Conservation (phyloP, 2,888 invertebrate species). For the Meiosimyza platycephala region DNA sequence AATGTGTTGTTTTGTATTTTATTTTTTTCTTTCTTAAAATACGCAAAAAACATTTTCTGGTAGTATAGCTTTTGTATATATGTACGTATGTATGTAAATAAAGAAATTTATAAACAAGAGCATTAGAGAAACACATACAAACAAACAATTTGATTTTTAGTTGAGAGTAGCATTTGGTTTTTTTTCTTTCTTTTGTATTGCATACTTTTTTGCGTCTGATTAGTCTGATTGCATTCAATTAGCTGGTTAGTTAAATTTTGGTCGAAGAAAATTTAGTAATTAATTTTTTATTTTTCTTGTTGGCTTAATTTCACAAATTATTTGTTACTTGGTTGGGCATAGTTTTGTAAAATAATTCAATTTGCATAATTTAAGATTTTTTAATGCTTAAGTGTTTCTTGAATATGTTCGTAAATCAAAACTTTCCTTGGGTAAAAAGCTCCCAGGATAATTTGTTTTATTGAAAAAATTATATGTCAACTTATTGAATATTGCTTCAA, state of each 20-base stretch:
- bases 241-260: background rate
- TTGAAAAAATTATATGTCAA: too few species aligned
- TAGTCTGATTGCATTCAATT: constrained; percentile 22
- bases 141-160: constrained; percentile 20
- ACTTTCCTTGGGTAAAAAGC: too few species aligned
- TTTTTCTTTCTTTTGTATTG: background rate
- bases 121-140: constrained; percentile 1
- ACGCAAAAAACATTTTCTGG: too few species aligned
- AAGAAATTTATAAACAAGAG: too few species aligned
- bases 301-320: constrained; percentile 9
- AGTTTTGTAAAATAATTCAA: background rate
- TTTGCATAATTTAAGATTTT: too few species aligned
- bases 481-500: too few species aligned
- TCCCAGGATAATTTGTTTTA: too few species aligned
- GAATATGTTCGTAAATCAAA: too few species aligned
- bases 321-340: constrained; percentile 1
- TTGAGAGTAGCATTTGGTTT: background rate
- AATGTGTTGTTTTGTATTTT: background rate
- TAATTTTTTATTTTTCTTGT: background rate
- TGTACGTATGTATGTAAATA: too few species aligned
- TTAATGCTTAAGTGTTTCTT: too few species aligned
- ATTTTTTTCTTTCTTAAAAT: background rate
- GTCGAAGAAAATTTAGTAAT: background rate
- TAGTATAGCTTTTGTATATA: too few species aligned
- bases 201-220: constrained; percentile 5